phyloP scores from a whole-genome alignment of 2,888 invertebrate species.

The Pandemis heparana region DNA sequence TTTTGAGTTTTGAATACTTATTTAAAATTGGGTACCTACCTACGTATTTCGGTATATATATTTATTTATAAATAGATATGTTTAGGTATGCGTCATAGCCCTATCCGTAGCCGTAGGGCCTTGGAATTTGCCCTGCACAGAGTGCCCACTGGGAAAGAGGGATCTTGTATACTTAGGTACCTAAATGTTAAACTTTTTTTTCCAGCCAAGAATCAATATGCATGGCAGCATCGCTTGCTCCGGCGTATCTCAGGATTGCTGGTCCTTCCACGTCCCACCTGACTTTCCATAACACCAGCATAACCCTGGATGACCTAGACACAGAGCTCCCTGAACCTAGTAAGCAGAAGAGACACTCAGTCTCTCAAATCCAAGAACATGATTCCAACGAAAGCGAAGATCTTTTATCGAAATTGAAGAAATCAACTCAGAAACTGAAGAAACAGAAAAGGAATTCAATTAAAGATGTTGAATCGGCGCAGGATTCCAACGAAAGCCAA shows the following conservation, averaged over 20 bases:
- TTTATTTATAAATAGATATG: too few relatives aligned
- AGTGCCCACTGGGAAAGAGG: too few relatives aligned
- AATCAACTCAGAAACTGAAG: not conserved
- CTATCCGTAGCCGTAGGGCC: too few relatives aligned
- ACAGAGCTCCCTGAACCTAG: slow-evolving; percentile 30
- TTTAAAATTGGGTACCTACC: too few relatives aligned
- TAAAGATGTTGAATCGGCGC: slow-evolving; percentile 4
- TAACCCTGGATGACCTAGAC: slow-evolving; percentile 60
- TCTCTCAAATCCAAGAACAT: slow-evolving; percentile 9
- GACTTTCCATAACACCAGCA: slow-evolving; percentile 69
- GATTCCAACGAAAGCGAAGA: not conserved
- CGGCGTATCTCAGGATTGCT: slow-evolving; percentile 90
- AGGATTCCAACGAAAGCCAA: slow-evolving; percentile 16
- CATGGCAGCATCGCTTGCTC: slow-evolving; percentile 89
- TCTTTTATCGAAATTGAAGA: slow-evolving; percentile 14
- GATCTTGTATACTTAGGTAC: too few relatives aligned
- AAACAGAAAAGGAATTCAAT: slow-evolving; percentile 11
- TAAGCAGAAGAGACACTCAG: slow-evolving; percentile 44
- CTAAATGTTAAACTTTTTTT: not conserved
- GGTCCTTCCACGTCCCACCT: slow-evolving; percentile 87
- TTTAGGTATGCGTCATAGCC: too few relatives aligned
- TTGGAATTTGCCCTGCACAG: too few relatives aligned
- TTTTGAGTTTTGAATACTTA: too few relatives aligned
- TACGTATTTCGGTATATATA: too few relatives aligned
- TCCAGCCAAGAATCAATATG: slow-evolving; percentile 85